phyloP scores from a whole-genome alignment of 2,888 invertebrate species.

The Rotaria sp. region DNA sequence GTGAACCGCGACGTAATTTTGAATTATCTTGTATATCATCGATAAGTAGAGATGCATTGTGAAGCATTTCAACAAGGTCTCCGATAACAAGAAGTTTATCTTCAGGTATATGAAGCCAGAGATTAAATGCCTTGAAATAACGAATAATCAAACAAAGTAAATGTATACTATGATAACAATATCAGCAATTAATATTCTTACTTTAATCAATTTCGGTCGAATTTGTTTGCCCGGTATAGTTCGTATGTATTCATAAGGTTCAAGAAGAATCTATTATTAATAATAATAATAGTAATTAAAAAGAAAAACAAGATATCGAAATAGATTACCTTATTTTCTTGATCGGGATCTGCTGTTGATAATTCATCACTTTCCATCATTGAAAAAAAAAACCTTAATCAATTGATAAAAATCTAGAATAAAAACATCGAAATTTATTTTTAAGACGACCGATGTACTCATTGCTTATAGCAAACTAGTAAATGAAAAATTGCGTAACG shows the following conservation, averaged over 20 bases:
- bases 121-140: constrained; percentile 71
- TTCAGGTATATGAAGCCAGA: constrained; percentile 81
- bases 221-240: constrained; percentile 91
- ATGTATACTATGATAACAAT: too few species aligned
- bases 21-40: constrained; percentile 97
- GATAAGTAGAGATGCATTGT: constrained; percentile 86
- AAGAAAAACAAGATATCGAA: background rate
- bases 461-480: background rate
- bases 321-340: constrained; percentile 14
- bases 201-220: constrained; percentile 69
- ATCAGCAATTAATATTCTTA: constrained; percentile 43
- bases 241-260: constrained; percentile 72
- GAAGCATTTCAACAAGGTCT: constrained; percentile 87
- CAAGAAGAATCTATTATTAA: constrained; percentile 27
- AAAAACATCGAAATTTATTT: background rate
- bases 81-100: constrained; percentile 73
- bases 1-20: constrained; percentile 62
- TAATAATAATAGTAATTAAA: background rate
- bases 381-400: background rate
- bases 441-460: too few species aligned
- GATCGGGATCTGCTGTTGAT: background rate
- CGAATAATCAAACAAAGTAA: constrained; percentile 42
- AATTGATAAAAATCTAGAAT: background rate
- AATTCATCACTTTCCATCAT: background rate
- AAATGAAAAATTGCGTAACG: background rate